Base-by-base conservation (phyloP, 2,888 invertebrate species). In the Sinelater perroti region DNA sequence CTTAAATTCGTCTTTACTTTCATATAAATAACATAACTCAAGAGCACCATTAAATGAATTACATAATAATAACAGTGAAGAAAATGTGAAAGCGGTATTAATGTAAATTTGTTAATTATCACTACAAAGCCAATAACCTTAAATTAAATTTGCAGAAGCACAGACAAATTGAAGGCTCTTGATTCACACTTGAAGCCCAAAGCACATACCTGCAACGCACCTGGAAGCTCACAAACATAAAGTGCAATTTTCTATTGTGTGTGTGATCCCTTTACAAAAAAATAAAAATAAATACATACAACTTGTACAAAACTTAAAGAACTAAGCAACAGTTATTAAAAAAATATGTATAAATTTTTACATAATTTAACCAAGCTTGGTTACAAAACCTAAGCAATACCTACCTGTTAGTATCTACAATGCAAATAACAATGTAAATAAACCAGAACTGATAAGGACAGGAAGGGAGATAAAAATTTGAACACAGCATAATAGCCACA, bases 171-270 rank as follows among this genome's bases (percentile, higher is more conserved):
- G 50, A 60, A 60, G 60, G 47, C 55, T 60, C 60, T 30, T 45
- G 58, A 56, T 51, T 59, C 46, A 50, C 36, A 59, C 46, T 56
- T 42, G 44, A 61, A 66, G 69, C 69, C 62, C 62, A 67, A 78
- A 77, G 77, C 77, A 77, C 77, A 77, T 78, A 77, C 77, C 78
- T 78, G 75, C 67, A 68, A 67, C 58, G 60, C 61, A 72, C 69
- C 71, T 55, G 65, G 70, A 75, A 75, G 74, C 74, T 63, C 72
- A 72, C 70, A 69, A 69, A 69, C 70, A 66, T 35, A 55, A 56
- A 50, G 47, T 55, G 55, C 59, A 59, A 54, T 31, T 58, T 38
- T 58, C 58, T 53, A 58, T 30, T 44, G 42, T 35, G 46, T 33
- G 40, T 52, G 57, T 21, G 52, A 47, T 13, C 52, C 54, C 42